Evolutionary conservation across 2,888 invertebrate species (phyloP), one percentile per base, ranked within the genome.

Genomic region (Mystacides longicornis): DNA sequence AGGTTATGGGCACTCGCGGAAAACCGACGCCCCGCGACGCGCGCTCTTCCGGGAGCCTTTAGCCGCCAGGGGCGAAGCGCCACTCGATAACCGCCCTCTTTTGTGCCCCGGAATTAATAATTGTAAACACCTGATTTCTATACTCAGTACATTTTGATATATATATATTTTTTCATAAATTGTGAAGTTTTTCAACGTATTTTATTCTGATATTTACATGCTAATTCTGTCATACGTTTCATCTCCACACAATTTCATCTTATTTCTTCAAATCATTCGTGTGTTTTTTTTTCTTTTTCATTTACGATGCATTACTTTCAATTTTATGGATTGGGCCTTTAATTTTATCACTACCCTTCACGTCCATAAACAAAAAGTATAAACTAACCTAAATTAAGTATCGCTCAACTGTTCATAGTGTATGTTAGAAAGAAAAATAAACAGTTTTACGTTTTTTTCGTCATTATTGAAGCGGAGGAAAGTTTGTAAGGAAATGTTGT

Each of bases 1-100:
- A 60, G 60, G 60, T 60, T 60, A 60, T 55, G 58, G 54, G 54
- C 49, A 54, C 54, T 54, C 54, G 54, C 54, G 54, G 54, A 49
- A 54, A 54, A 49, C 49, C 49, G 56, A 51, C 56, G 56, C 56
- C 53, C 51, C 50, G 56, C 49, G 51, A 51, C 53, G 53, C 56
- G 52, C 49, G 49, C 43, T 49, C 51, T 49, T 49, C 52, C 52
- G 33, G 52, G 37, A 37, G 37, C 37, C 37, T 37, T 37, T 37
- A 37, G 37, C 37, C 37, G 14, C 37, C 37, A 37, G 37, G 37
- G 37, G 37, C 37, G 37, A 37, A 37, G 37, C 37, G 37, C 37
- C 16, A 37, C 37, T 37, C 37, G 37, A 37, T 7, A 37, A 37
- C 37, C 37, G 37, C 37, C 37, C 37, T 37, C 37, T 37, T 37